phyloP scores from a whole-genome alignment of 2,888 invertebrate genomes.

The Sminthurinus aureus region DNA sequence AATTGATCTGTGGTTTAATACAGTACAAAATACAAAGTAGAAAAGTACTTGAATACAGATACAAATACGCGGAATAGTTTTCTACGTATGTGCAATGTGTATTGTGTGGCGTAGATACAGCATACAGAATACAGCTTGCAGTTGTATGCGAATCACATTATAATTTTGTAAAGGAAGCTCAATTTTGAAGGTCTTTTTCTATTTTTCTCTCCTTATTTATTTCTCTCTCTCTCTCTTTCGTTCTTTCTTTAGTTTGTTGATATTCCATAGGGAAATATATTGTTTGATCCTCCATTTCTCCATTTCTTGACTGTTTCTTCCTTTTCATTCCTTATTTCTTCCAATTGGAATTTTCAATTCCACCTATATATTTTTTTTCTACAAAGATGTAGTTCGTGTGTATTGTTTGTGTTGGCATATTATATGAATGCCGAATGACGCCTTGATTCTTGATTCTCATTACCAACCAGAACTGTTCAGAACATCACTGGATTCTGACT shows the following conservation, averaged over 20 bases:
- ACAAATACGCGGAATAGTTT: not conserved
- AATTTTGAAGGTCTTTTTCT: not conserved
- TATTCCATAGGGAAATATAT: not conserved
- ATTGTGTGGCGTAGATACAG: not conserved
- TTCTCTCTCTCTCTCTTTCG: conserved; percentile 2
- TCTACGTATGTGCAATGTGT: not conserved
- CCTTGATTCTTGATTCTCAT: too few relatives aligned
- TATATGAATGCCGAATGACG: not conserved
- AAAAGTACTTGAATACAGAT: too few relatives aligned
- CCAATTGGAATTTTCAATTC: too few relatives aligned
- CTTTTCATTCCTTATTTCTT: not conserved
- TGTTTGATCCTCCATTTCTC: not conserved
- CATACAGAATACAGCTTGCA: too few relatives aligned
- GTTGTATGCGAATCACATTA: not conserved
- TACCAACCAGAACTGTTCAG: too few relatives aligned
- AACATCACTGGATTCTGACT: too few relatives aligned
- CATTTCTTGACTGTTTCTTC: not conserved
- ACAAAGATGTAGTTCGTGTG: too few relatives aligned
- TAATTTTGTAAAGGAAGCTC: not conserved
- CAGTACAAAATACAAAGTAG: too few relatives aligned
- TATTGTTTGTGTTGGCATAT: not conserved
- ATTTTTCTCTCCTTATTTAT: not conserved
- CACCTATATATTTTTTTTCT: too few relatives aligned
- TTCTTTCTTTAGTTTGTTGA: not conserved
- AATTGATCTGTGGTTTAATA: conserved; percentile 13